Percentiles rank a stretch among this genome's conserved stretches.
Conservation (phyloP, 2,797 vertebrate genomes). For the Erithacus rubecula region DNA sequence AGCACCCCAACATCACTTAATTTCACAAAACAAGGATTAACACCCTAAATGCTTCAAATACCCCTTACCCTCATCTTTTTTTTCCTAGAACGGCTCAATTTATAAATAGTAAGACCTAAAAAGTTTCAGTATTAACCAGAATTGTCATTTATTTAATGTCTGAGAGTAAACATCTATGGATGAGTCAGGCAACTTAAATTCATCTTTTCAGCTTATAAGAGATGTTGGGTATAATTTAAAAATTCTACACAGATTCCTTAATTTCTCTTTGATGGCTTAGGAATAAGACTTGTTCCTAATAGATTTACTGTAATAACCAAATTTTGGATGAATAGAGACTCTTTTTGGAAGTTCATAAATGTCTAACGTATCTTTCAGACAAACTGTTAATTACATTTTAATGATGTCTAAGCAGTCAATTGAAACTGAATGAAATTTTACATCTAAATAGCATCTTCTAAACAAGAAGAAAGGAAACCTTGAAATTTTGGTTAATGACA, state of each 20-base stretch:
- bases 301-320: slow-evolving; percentile 16
- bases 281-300: slow-evolving; percentile 9
- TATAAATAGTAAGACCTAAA: neutral
- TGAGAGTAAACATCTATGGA: neutral
- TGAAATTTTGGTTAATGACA: slow-evolving; percentile 1
- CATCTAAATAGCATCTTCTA: neutral
- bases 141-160: neutral
- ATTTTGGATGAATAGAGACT: neutral
- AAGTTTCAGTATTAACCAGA: neutral
- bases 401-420: slow-evolving; percentile 37
- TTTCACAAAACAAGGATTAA: neutral
- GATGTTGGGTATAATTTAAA: slow-evolving; percentile 15
- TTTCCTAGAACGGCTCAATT: neutral
- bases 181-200: neutral
- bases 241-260: slow-evolving; percentile 18
- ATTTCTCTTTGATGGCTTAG: slow-evolving; percentile 32
- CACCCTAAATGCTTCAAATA: neutral
- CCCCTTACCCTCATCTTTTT: neutral
- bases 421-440: slow-evolving; percentile 29
- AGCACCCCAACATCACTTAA: neutral
- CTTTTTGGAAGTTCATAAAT: slow-evolving; percentile 9
- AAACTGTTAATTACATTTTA: slow-evolving; percentile 59
- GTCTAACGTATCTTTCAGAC: neutral
- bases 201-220: neutral
- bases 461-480: neutral